phyloP scores from a whole-genome alignment of 2,888 invertebrate genomes.

The Heliconius ethilla region DNA sequence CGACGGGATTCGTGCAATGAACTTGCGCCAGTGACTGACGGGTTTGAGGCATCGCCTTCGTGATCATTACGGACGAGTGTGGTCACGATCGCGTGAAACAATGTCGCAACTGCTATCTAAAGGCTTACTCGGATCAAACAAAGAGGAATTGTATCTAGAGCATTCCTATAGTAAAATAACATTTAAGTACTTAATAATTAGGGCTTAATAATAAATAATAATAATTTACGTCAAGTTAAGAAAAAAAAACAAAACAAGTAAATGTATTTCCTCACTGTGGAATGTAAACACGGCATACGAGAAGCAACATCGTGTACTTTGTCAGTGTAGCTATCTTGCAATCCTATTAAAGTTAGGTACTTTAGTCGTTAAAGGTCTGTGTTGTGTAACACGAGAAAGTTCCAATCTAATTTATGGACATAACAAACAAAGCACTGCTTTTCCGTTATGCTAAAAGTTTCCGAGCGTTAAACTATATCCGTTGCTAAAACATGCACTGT shows the following conservation, averaged over 20 bases:
- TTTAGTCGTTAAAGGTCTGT: conserved; percentile 28
- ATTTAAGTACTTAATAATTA: not conserved
- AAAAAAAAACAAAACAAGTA: not conserved
- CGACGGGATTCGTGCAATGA: conserved; percentile 40
- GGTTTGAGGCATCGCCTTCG: conserved; percentile 43
- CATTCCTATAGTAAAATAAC: not conserved
- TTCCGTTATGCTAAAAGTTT: conserved; percentile 35
- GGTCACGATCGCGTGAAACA: conserved; percentile 74
- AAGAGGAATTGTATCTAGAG: not conserved
- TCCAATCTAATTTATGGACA: conserved; percentile 27
- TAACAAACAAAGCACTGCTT: conserved; percentile 36
- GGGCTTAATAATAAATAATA: not conserved
- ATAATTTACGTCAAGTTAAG: not conserved
- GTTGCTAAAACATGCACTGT: conserved; percentile 25
- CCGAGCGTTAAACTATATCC: conserved; percentile 35
- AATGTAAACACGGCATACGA: conserved; percentile 7
- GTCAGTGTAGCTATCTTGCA: conserved; percentile 44
- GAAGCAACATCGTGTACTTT: conserved; percentile 54
- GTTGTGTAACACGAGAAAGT: conserved; percentile 33
- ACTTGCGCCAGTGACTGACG: conserved; percentile 44
- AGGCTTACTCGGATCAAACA: conserved; percentile 15
- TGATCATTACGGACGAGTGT: conserved; percentile 57
- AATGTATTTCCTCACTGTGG: not conserved
- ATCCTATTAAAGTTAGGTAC: conserved; percentile 43
- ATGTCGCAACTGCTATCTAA: conserved; percentile 62